Evolutionary conservation across 2,113 vertebrate genomes (phyloP), one percentile per base, ranked within the genome.

Genomic region (Zapus hudsonius): DNA sequence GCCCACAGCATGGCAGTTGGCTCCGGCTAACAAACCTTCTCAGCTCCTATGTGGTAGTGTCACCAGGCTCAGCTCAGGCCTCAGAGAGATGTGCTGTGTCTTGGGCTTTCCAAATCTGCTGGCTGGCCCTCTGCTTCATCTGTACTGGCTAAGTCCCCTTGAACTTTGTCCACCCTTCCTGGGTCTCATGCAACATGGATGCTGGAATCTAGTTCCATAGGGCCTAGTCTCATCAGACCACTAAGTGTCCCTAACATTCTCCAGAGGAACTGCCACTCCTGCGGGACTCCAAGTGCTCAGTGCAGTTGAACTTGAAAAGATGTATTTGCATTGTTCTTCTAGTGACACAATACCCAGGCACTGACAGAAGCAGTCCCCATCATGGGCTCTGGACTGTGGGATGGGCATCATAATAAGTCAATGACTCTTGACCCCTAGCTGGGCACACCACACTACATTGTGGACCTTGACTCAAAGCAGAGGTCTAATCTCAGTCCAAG

Each of bases 11-110:
- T 38, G 79, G 19, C 52, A 61, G 13, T 25, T 47, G 38, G 73
- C 36, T 75, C 13, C 6, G 9, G 81, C 47, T 90, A 84, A 90
- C 52, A 84, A 69, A 74, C 69, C 22, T 93, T 82, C 38, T 10
- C 23, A 0, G n/a, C 17, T 15, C 55, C 27, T 9, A 17, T 29
- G 31, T 40, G 6, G 55, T 13, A 42, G 17, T 23, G 4, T 29
- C 33, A 33, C 5, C 5, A 16, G 13, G n/a, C 55, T 72, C 52
- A 59, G 38, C 4, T 29, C 31, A 63, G 64, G 59, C 36, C 38
- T 78, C 47, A 57, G 69, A 76, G 47, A 11, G 40, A 31, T 66
- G n/a, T 22, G 42, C 27, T 1, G 0, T 55, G 31, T 40, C 67
- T 25, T 40, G 13, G 10, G n/a, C 15, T 70, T 11, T 31, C 69